phyloP scores from a whole-genome alignment of 2,797 vertebrate genomes.

The Dicrostonyx torquatus region DNA sequence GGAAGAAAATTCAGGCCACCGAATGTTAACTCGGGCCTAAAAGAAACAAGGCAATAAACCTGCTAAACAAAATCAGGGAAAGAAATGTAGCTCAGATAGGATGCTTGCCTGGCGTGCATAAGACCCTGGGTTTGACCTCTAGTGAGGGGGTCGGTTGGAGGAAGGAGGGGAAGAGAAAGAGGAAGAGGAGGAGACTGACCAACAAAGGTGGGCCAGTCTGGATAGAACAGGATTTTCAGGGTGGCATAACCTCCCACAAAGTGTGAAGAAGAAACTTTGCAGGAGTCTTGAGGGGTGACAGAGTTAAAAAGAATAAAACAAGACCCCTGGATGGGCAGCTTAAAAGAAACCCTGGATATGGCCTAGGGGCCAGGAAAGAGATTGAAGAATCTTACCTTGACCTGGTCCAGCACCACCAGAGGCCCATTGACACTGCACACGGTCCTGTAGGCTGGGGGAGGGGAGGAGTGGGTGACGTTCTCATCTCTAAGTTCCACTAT shows the following conservation, averaged over 20 bases:
- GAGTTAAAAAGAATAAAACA: not conserved
- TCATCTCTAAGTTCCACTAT: not conserved
- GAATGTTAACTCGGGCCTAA: not conserved
- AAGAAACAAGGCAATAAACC: not conserved
- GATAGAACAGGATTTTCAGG: not conserved
- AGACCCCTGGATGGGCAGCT: not conserved
- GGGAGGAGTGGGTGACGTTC: not conserved
- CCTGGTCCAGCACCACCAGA: constrained; percentile 88
- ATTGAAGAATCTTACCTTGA: constrained; percentile 84
- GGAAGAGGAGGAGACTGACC: not conserved
- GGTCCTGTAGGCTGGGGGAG: constrained; percentile 85
- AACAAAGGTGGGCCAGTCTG: not conserved
- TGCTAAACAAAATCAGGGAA: not conserved
- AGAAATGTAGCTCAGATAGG: not conserved
- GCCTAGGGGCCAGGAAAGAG: not conserved
- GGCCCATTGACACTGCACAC: constrained; percentile 89
- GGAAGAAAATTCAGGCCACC: not conserved
- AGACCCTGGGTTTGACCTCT: not conserved
- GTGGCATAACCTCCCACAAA: not conserved
- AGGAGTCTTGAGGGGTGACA: too few relatives aligned
- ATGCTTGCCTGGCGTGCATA: not conserved
- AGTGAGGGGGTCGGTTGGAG: not conserved
- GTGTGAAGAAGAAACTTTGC: not conserved
- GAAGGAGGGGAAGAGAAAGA: not conserved
- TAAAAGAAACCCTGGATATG: not conserved